Conservation (phyloP, 2,888 invertebrate genomes). For the Leptopilina myrica region DNA sequence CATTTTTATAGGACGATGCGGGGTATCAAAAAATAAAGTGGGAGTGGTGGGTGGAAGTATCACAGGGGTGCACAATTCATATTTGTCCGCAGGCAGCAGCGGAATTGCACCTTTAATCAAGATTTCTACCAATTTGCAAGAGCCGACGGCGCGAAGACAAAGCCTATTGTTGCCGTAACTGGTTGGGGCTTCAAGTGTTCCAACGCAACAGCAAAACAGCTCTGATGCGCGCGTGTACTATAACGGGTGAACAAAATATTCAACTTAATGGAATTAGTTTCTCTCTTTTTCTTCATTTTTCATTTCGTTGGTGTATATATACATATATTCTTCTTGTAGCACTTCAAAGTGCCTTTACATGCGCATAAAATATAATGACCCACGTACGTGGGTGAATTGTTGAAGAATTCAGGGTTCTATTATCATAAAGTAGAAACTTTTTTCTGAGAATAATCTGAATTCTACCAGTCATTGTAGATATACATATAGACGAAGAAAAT, state of each 20-base stretch:
- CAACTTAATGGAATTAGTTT: constrained; percentile 45
- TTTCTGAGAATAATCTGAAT: too few species aligned
- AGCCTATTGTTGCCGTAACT: constrained; percentile 77
- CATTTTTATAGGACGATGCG: constrained; percentile 49
- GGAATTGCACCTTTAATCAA: constrained; percentile 77
- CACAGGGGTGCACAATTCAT: constrained; percentile 69
- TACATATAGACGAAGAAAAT: too few species aligned
- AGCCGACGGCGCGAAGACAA: constrained; percentile 76
- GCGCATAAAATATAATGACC: too few species aligned
- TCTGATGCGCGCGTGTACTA: constrained; percentile 58
- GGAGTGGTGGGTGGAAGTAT: constrained; percentile 53
- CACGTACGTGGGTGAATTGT: too few species aligned
- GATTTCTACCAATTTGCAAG: constrained; percentile 77
- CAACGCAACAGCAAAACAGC: constrained; percentile 70
- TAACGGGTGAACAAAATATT: constrained; percentile 61
- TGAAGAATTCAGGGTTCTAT: too few species aligned
- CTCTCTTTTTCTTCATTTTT: constrained; percentile 20
- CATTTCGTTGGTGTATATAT: too few species aligned
- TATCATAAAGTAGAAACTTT: too few species aligned
- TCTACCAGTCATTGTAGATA: too few species aligned
- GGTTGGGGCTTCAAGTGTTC: constrained; percentile 76
- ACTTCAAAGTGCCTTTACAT: too few species aligned
- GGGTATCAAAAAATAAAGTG: constrained; percentile 9
- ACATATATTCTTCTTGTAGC: too few species aligned
- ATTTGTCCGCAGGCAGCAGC: constrained; percentile 71